Conservation (phyloP, 2,888 invertebrate species). For the Chaetogeoica ovagalla region DNA sequence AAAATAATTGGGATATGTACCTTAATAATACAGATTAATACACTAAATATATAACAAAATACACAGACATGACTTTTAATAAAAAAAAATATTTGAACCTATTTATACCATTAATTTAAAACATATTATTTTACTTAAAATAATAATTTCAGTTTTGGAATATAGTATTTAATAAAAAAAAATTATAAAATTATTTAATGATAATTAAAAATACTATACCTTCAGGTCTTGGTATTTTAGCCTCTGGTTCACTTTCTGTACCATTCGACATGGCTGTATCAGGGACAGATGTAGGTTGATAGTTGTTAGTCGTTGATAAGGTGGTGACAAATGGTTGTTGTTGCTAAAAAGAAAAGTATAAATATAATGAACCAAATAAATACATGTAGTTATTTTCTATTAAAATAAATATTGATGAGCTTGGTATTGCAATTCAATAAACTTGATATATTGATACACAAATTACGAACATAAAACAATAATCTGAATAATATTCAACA, state of each 20-base stretch:
- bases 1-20: not conserved
- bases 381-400: not conserved
- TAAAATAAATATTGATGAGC: not conserved
- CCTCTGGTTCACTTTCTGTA: conserved; percentile 40
- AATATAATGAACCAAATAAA: not conserved
- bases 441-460: not conserved
- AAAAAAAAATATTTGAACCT: not conserved
- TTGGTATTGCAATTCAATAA: not conserved
- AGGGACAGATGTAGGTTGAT: conserved; percentile 6
- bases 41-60: not conserved
- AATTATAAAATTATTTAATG: not conserved
- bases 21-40: not conserved
- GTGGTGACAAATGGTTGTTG: conserved; percentile 37
- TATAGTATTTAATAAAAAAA: not conserved
- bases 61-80: not conserved
- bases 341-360: conserved; percentile 4
- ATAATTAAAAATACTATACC: conserved; percentile 42
- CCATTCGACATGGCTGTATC: conserved; percentile 37
- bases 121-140: conserved; percentile 1
- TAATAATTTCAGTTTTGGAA: not conserved
- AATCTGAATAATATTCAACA: no score
- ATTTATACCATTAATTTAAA: conserved; percentile 17
- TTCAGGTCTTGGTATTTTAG: conserved; percentile 47
- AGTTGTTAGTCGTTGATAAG: conserved; percentile 26
- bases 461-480: not conserved